Evolutionary conservation across 1,140 invertebrate species (phyloP).

Genomic region (Tribolium castaneum): DNA sequence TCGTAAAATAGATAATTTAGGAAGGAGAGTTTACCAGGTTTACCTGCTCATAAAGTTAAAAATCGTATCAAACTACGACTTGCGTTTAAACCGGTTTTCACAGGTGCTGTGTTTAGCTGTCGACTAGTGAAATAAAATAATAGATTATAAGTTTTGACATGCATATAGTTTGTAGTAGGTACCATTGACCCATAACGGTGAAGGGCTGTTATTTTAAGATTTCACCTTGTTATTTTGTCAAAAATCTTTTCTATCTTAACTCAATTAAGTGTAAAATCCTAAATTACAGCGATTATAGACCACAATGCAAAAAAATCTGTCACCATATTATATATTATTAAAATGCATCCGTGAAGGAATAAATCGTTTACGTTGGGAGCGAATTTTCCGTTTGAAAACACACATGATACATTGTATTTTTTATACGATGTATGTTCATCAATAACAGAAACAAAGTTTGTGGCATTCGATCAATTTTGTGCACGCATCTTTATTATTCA

Average conservation of each 20-base stretch:
- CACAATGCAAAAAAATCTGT: not conserved
- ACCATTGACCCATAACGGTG: slow-evolving; percentile 20
- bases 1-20: slow-evolving; percentile 14
- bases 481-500: slow-evolving; percentile 27
- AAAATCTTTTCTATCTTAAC: not conserved
- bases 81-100: slow-evolving; percentile 36
- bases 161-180: slow-evolving; percentile 32
- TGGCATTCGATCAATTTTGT: slow-evolving; percentile 24
- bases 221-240: not conserved
- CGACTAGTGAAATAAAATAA: slow-evolving; percentile 23
- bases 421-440: slow-evolving; percentile 35
- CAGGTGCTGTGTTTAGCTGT: slow-evolving; percentile 34
- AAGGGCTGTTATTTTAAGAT: slow-evolving; percentile 11
- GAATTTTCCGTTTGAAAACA: slow-evolving; percentile 38
- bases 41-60: slow-evolving; percentile 34
- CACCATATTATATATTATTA: slow-evolving; percentile 25
- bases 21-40: slow-evolving; percentile 24
- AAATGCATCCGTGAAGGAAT: not conserved
- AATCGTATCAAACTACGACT: slow-evolving; percentile 30
- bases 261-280: not conserved
- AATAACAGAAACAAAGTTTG: slow-evolving; percentile 40
- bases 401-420: slow-evolving; percentile 37
- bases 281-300: slow-evolving; percentile 6
- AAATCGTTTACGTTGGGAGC: slow-evolving; percentile 35
- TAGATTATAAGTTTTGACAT: slow-evolving; percentile 31